Percentiles rank a stretch among this genome's conserved stretches.
Evolutionary conservation across 2,113 vertebrate genomes (phyloP).

Genomic region (Struthidea cinerea): DNA sequence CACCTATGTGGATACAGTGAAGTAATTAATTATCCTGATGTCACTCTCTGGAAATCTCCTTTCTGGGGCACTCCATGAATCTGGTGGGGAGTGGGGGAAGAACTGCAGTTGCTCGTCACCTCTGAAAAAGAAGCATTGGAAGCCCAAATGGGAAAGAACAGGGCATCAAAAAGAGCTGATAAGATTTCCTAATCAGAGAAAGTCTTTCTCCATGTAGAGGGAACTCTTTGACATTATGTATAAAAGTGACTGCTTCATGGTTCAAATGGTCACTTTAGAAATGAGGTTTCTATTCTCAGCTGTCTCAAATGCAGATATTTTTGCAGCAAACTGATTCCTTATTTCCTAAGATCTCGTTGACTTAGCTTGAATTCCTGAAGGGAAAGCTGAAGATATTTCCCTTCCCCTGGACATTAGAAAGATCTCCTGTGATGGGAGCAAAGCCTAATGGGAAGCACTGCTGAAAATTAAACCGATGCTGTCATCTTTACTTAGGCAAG

Average conservation of each 20-base stretch:
- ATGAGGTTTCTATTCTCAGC: not conserved
- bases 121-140: not conserved
- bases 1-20: not conserved
- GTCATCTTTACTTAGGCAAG: not conserved
- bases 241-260: not conserved
- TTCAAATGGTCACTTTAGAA: not conserved
- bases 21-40: not conserved
- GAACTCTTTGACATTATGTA: not conserved
- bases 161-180: not conserved
- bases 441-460: not conserved
- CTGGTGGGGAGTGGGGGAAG: fast-evolving
- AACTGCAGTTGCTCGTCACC: not conserved
- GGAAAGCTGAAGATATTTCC: not conserved
- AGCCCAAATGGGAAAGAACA: not conserved
- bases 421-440: not conserved
- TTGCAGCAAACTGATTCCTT: not conserved
- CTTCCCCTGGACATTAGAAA: not conserved
- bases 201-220: not conserved
- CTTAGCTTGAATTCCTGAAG: not conserved
- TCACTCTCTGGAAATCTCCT: not conserved
- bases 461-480: not conserved
- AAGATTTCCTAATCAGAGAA: not conserved
- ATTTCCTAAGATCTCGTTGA: not conserved
- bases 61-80: not conserved
- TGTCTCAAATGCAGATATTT: not conserved